Percentiles rank a stretch among this genome's conserved stretches.
Conservation (phyloP, 2,888 invertebrate species). For the Terebella lapidaria region DNA sequence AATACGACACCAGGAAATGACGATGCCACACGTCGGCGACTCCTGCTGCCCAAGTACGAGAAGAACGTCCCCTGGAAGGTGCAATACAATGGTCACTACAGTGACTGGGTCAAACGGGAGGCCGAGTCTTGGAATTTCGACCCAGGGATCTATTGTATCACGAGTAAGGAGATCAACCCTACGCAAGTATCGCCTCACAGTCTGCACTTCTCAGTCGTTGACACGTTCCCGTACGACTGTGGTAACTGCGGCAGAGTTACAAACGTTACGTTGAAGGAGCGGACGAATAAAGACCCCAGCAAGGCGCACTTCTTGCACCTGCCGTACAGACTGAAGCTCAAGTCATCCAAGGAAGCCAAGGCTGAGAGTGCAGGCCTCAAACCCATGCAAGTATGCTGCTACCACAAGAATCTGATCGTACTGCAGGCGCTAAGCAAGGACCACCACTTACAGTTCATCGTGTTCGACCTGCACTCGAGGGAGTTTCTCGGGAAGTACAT, state of each 20-base stretch:
- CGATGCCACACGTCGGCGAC: not conserved
- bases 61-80: not conserved
- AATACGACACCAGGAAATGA: not conserved
- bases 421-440: not conserved
- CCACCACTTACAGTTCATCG: not conserved
- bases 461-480: not conserved
- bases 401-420: not conserved
- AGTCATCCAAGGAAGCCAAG: not conserved
- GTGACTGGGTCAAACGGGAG: not conserved
- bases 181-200: not conserved
- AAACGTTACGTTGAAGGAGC: not conserved
- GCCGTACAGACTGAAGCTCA: not conserved
- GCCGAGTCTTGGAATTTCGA: not conserved
- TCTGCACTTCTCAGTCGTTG: not conserved
- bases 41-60: not conserved
- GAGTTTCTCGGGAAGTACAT: not conserved
- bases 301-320: not conserved
- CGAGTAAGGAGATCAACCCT: not conserved
- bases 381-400: not conserved
- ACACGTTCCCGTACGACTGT: not conserved
- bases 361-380: not conserved
- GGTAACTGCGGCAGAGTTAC: no score
- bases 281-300: no score
- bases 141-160: not conserved
- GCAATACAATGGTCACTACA: not conserved